Evolutionary conservation across 2,797 vertebrate species (phyloP).

Genomic region (Streptopelia turtur): DNA sequence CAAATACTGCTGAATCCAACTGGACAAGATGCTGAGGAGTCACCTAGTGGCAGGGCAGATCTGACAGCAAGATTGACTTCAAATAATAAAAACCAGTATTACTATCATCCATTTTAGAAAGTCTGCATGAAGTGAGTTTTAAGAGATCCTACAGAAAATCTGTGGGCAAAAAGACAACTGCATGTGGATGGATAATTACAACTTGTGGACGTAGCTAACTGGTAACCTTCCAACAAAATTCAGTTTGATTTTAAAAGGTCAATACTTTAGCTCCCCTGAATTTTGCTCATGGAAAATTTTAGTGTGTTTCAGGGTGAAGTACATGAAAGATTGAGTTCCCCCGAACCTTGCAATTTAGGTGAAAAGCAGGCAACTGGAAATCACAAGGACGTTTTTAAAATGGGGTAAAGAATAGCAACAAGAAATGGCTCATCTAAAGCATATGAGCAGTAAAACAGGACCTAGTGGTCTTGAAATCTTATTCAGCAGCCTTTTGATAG

Average conservation of each 20-base stretch:
- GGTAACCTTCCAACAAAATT: background rate
- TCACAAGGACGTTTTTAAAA: background rate
- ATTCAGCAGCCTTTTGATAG: background rate
- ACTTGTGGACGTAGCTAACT: background rate
- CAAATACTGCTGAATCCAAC: background rate
- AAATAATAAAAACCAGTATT: background rate
- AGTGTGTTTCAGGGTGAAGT: background rate
- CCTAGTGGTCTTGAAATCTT: background rate
- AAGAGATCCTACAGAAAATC: background rate
- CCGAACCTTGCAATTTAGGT: background rate
- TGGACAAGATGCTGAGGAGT: background rate
- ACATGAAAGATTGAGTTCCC: background rate
- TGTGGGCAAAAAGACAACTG: background rate
- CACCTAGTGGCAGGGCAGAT: background rate
- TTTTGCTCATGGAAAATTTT: background rate
- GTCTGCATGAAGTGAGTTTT: background rate
- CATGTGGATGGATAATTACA: background rate
- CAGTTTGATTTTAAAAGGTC: background rate
- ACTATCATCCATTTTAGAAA: background rate
- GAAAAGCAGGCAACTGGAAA: background rate
- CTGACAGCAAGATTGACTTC: accelerated
- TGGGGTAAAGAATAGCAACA: background rate
- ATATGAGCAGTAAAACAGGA: background rate
- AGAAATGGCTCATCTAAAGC: background rate
- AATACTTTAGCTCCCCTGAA: background rate